These are phyloP conservation scores for Cyprinodon variegatus DNA, from an alignment of 2,113 vertebrate species.

Conservation along the genomic window DNA sequence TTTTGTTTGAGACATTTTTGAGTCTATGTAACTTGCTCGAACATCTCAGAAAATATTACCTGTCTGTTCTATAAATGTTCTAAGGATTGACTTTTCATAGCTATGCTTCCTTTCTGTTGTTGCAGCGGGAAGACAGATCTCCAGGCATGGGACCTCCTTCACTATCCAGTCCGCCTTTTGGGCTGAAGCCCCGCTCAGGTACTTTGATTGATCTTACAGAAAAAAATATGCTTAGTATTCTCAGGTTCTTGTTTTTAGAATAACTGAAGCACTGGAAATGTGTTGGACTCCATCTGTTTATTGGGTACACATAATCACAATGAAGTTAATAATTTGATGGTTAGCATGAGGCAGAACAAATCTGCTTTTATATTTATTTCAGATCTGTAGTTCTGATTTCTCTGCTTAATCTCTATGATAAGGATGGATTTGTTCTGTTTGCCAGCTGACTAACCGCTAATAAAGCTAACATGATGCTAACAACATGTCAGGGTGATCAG, in stretches of 20 bases:
- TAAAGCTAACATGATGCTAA: slow-evolving; percentile 66
- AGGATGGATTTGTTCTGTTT: slow-evolving; percentile 24
- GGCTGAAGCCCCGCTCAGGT: slow-evolving; percentile 95
- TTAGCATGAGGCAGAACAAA: not conserved
- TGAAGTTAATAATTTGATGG: not conserved
- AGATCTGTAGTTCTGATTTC: not conserved
- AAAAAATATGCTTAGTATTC: not conserved
- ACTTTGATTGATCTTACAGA: not conserved
- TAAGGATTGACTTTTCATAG: not conserved
- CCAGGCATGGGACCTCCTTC: slow-evolving; percentile 74
- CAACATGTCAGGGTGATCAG: slow-evolving; percentile 75
- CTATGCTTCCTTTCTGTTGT: slow-evolving; percentile 1
- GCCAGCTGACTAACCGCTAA: slow-evolving; percentile 52
- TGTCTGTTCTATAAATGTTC: not conserved
- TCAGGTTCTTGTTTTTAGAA: not conserved
- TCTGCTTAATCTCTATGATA: slow-evolving; percentile 12
- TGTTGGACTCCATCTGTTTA: not conserved
- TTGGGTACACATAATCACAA: not conserved
- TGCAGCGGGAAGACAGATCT: slow-evolving; percentile 80
- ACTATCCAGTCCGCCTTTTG: slow-evolving; percentile 82
- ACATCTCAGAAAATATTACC: not conserved
- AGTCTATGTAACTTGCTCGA: slow-evolving; percentile 3
- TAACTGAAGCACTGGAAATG: too few species aligned
- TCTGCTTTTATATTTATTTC: not conserved
- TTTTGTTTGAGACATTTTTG: slow-evolving; percentile 2